Conservation (phyloP, 2,888 invertebrate genomes). For the Tanypteryx hageni region DNA sequence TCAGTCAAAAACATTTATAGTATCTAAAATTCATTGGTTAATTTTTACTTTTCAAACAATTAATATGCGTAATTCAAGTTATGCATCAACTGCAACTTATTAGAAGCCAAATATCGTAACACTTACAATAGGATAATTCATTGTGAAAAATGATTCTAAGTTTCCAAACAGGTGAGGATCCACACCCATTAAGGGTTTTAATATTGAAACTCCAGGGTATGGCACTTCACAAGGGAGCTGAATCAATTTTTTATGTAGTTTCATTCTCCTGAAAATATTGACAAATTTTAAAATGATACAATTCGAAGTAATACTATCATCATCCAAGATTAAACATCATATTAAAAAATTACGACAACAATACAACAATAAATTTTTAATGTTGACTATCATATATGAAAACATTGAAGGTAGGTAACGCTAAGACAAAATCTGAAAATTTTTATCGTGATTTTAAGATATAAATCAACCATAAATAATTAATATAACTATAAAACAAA, state of each 20-base stretch:
- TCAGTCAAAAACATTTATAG: too few relatives aligned
- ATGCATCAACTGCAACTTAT: too few relatives aligned
- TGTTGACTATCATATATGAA: too few relatives aligned
- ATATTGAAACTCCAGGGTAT: conserved; percentile 91
- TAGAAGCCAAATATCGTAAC: background rate
- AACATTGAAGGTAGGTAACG: too few relatives aligned
- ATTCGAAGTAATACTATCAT: background rate
- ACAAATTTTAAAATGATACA: background rate
- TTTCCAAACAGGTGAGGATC: conserved; percentile 94
- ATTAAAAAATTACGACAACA: too few relatives aligned
- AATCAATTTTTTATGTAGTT: conserved; percentile 80
- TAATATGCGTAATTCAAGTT: too few relatives aligned
- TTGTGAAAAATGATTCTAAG: conserved; percentile 96
- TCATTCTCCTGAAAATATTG: conserved; percentile 77
- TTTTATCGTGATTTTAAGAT: too few relatives aligned
- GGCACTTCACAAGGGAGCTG: conserved; percentile 84
- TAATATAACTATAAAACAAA: background rate
- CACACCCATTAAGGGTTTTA: conserved; percentile 95
- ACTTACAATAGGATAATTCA: conserved; percentile 89
- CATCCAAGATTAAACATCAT: too few relatives aligned
- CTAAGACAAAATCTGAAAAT: too few relatives aligned
- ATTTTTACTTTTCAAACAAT: too few relatives aligned
- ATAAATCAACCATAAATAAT: background rate
- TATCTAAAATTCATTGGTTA: background rate
- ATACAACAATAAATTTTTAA: too few relatives aligned